Conservation (phyloP, 2,888 invertebrate species). For the Harpalus rufipes region DNA sequence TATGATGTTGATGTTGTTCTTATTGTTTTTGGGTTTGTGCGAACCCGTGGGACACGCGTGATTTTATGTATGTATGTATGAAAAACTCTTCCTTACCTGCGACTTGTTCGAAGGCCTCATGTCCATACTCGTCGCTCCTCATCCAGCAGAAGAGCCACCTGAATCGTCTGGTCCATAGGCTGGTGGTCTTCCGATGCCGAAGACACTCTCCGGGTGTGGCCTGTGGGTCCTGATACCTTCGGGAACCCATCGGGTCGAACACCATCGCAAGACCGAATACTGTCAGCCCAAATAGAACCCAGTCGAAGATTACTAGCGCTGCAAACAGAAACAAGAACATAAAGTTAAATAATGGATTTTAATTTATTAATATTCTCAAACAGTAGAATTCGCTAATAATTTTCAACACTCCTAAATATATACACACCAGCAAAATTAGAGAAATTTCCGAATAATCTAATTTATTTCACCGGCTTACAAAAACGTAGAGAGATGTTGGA, state of each 20-base stretch:
- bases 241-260: constrained; percentile 89
- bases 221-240: constrained; percentile 81
- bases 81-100: constrained; percentile 79
- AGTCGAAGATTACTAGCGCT: constrained; percentile 89
- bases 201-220: constrained; percentile 83
- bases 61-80: no score
- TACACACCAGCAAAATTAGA: no score
- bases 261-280: constrained; percentile 88
- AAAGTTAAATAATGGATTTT: not conserved
- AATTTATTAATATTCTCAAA: no score
- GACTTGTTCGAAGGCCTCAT: constrained; percentile 88
- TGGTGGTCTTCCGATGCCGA: constrained; percentile 85
- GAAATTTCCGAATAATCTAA: no score
- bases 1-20: no score
- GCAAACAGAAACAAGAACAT: constrained; percentile 70
- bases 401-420: no score
- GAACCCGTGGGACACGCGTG: no score
- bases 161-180: constrained; percentile 87
- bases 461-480: no score
- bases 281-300: constrained; percentile 87
- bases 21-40: no score
- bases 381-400: no score
- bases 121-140: constrained; percentile 86
- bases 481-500: no score
- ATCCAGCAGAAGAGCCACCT: constrained; percentile 87